A percentile compares a stretch with the other conserved stretches of the same genome.
Conservation (phyloP, 1,140 invertebrate species). For the Monochamus saltuarius region DNA sequence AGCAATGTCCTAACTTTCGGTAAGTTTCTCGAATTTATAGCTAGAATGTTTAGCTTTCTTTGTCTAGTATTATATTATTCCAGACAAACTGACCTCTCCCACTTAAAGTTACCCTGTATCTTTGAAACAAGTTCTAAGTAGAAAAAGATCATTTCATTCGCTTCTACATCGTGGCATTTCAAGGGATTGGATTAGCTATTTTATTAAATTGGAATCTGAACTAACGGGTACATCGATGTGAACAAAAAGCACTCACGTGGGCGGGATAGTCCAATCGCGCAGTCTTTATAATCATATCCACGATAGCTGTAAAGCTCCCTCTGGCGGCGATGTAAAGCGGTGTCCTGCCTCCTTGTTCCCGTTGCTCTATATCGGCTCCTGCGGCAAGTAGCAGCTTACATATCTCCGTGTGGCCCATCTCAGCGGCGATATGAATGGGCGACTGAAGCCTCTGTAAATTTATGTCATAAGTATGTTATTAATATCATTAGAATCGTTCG, state of each 20-base stretch:
- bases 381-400: conserved; percentile 65
- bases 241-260: conserved; percentile 35
- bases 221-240: no score
- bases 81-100: no score
- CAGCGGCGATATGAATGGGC: conserved; percentile 68
- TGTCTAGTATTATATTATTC: no score
- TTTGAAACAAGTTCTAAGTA: no score
- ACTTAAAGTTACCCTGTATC: no score
- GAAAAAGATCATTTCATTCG: no score
- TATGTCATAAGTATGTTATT: not conserved
- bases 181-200: no score
- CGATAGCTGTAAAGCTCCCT: conserved; percentile 80
- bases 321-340: conserved; percentile 71
- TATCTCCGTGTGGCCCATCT: conserved; percentile 67
- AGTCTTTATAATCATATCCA: conserved; percentile 82
- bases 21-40: no score
- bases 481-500: not conserved
- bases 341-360: conserved; percentile 70
- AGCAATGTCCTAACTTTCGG: no score
- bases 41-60: no score
- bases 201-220: no score
- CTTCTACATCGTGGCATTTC: no score
- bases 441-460: conserved; percentile 63
- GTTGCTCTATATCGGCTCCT: conserved; percentile 65
- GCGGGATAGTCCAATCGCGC: conserved; percentile 57